Evolutionary conservation across 2,797 vertebrate genomes (phyloP).

Genomic region (Galaxias olidus): DNA sequence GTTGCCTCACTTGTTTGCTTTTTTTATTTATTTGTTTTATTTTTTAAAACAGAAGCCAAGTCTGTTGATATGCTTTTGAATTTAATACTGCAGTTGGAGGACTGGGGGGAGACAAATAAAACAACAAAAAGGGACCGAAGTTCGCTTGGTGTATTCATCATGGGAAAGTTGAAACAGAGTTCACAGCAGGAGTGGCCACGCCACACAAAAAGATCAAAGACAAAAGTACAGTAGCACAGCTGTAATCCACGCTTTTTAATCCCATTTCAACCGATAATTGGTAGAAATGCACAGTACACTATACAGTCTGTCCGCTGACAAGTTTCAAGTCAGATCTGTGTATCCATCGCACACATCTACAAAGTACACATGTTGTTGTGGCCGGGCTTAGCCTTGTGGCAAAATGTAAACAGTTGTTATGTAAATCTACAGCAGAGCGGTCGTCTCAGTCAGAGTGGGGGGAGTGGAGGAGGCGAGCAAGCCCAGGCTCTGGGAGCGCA

Average conservation of each 20-base stretch:
- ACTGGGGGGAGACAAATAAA: slow-evolving; percentile 49
- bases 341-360: too few relatives aligned
- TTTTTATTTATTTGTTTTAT: slow-evolving; percentile 57
- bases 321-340: too few relatives aligned
- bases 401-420: slow-evolving; percentile 63
- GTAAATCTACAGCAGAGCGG: slow-evolving; percentile 61
- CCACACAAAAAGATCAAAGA: slow-evolving; percentile 51
- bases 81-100: slow-evolving; percentile 58
- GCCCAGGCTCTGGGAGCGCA: slow-evolving; percentile 14
- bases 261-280: slow-evolving; percentile 38
- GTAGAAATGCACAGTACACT: slow-evolving; percentile 17
- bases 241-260: slow-evolving; percentile 37
- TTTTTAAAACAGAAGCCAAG: slow-evolving; percentile 59
- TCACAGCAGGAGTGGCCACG: slow-evolving; percentile 55
- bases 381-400: slow-evolving; percentile 25
- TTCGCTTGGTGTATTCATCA: slow-evolving; percentile 46
- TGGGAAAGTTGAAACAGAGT: slow-evolving; percentile 67
- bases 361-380: not conserved
- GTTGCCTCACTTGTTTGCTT: slow-evolving; percentile 50
- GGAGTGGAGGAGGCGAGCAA: slow-evolving; percentile 35
- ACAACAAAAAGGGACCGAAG: slow-evolving; percentile 49
- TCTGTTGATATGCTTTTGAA: slow-evolving; percentile 70
- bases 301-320: too few relatives aligned
- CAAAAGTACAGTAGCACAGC: slow-evolving; percentile 42
- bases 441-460: slow-evolving; percentile 37